Conservation (phyloP, 2,888 invertebrate genomes). For the Linnaemya vulpina region DNA sequence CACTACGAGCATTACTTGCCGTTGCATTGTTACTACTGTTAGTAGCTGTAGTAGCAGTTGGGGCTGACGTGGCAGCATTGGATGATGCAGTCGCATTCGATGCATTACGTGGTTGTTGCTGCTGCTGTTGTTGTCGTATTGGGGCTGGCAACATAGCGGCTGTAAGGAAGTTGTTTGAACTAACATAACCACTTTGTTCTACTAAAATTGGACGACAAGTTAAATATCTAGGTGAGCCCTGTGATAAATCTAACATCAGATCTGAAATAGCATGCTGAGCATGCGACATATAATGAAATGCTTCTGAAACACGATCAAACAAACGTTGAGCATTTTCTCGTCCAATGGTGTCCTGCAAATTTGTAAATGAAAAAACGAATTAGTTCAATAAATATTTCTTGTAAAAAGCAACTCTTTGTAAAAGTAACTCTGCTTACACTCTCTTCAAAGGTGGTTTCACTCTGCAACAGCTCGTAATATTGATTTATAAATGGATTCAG, state of each 20-base stretch:
- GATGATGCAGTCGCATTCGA: slow-evolving; percentile 72
- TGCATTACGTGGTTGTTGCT: slow-evolving; percentile 64
- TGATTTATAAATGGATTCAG: slow-evolving; percentile 87
- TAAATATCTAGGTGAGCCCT: slow-evolving; percentile 87
- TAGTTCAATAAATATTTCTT: not conserved
- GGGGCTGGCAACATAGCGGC: slow-evolving; percentile 74
- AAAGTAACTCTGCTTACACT: slow-evolving; percentile 75
- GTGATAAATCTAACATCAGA: slow-evolving; percentile 88
- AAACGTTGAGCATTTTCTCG: slow-evolving; percentile 86
- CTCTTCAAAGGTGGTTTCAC: slow-evolving; percentile 85
- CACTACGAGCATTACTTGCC: slow-evolving; percentile 29
- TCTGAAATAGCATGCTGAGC: slow-evolving; percentile 95
- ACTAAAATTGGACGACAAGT: slow-evolving; percentile 89
- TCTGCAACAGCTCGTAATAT: slow-evolving; percentile 86
- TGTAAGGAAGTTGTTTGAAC: slow-evolving; percentile 80
- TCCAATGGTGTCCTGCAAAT: slow-evolving; percentile 81
- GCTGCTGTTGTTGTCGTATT: slow-evolving; percentile 58
- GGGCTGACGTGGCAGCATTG: slow-evolving; percentile 68
- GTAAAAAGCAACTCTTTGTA: too few species aligned
- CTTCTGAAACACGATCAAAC: slow-evolving; percentile 90
- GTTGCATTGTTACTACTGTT: slow-evolving; percentile 38
- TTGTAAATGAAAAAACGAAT: not conserved
- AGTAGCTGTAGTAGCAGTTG: slow-evolving; percentile 39
- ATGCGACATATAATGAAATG: slow-evolving; percentile 93
- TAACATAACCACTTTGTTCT: slow-evolving; percentile 85